Percentiles rank a stretch among this genome's conserved stretches.
phyloP scores from a whole-genome alignment of 1,140 invertebrate species.

The Luehdorfia chinensis region DNA sequence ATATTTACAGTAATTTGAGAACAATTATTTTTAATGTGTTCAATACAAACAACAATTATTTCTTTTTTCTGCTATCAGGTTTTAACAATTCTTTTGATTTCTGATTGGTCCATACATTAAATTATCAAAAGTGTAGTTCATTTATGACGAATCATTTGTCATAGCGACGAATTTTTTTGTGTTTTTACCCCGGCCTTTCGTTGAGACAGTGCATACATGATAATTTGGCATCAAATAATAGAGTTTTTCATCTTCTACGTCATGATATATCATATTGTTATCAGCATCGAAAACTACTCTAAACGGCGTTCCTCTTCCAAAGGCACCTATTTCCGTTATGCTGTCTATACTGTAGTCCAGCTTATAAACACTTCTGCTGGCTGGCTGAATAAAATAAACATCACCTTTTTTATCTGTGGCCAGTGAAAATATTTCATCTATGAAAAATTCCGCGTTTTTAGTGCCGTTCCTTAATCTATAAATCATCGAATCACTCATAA shows the following conservation, averaged over 20 bases:
- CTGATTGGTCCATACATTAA: too few relatives aligned
- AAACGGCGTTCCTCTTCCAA: constrained; percentile 33
- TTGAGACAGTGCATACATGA: constrained; percentile 39
- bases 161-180: constrained; percentile 28
- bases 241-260: constrained; percentile 36
- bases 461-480: constrained; percentile 42
- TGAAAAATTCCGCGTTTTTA: constrained; percentile 35
- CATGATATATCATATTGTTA: constrained; percentile 53
- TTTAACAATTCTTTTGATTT: too few relatives aligned
- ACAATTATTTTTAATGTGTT: too few relatives aligned
- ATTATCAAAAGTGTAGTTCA: too few relatives aligned
- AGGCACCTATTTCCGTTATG: constrained; percentile 41
- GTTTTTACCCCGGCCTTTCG: constrained; percentile 30
- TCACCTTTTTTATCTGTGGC: constrained; percentile 43
- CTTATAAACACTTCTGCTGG: constrained; percentile 43
- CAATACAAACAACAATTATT: too few relatives aligned
- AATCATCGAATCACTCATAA: constrained; percentile 39
- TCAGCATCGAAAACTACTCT: constrained; percentile 49
- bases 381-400: constrained; percentile 47
- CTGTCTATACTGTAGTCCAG: constrained; percentile 33
- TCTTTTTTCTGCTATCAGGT: too few relatives aligned
- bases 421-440: constrained; percentile 45
- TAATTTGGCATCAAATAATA: constrained; percentile 49
- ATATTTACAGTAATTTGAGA: too few relatives aligned
- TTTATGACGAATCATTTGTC: constrained; percentile 1